A percentile compares a stretch with the other conserved stretches of the same genome.
Conservation (phyloP, 2,888 invertebrate genomes). For the Actias luna region DNA sequence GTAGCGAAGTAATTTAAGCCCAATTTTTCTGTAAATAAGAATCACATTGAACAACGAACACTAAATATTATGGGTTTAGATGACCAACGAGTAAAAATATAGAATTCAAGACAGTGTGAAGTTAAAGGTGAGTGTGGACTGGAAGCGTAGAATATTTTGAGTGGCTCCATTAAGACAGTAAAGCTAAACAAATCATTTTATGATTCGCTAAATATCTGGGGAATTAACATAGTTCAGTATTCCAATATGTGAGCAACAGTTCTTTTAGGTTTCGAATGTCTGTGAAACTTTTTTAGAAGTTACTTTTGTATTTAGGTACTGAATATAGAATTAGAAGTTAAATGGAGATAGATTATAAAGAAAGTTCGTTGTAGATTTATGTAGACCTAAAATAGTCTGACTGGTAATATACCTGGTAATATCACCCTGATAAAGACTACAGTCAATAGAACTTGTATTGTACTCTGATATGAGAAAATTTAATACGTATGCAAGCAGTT, state of each 20-base stretch:
- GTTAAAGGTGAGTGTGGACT: slow-evolving; percentile 58
- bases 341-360: too few species aligned
- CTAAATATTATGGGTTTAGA: slow-evolving; percentile 37
- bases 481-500: too few species aligned
- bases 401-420: too few species aligned
- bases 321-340: background rate
- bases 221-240: slow-evolving; percentile 9
- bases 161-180: slow-evolving; percentile 44
- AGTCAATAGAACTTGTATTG: too few species aligned
- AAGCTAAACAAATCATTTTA: slow-evolving; percentile 47
- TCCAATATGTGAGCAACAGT: background rate
- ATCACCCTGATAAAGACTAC: too few species aligned
- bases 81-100: slow-evolving; percentile 60
- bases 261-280: background rate
- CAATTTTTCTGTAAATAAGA: slow-evolving; percentile 37
- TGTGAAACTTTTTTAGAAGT: background rate
- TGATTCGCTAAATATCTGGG: slow-evolving; percentile 26
- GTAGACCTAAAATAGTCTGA: too few species aligned
- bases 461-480: too few species aligned
- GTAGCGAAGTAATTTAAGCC: slow-evolving; percentile 38
- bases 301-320: background rate
- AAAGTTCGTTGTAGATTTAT: too few species aligned
- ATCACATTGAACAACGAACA: slow-evolving; percentile 36
- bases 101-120: slow-evolving; percentile 65
- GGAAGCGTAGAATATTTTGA: slow-evolving; percentile 65